Evolutionary conservation across 1,140 invertebrate species (phyloP), one percentile per base, ranked within the genome.

Genomic region (Hyphantria cunea): DNA sequence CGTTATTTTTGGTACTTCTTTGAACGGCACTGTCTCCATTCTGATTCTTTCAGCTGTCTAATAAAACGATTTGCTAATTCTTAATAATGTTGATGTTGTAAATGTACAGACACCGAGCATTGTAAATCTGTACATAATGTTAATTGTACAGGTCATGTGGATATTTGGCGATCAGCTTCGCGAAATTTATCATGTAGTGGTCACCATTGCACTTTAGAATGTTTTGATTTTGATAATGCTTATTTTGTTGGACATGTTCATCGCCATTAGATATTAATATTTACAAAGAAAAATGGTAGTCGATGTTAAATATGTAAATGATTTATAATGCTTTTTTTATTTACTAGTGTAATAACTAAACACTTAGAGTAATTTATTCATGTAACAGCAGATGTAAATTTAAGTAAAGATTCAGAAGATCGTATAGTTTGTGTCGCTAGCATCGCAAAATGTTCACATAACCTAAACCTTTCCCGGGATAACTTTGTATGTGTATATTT

Each of bases 381-480:
- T 62, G 56, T 73, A 58, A 62, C 47, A 49, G 62, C 55, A 64
- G 39, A 53, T 62, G 59, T 59, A 31, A 37, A 34, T 48, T 32
- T 58, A n/a, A 34, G 12, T 49, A 14, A 65, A 37, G 14, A 17
- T 53, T 56, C 61, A 63, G 37, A 68, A 68, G 70, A 70, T 71
- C 66, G 71, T 72, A 73, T 74, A 52, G 34, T 67, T 70, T 78
- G 69, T 83, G 80, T 80, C 83, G 84, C 83, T 86, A 82, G 82
- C 78, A 90, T 89, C 87, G 87, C 87, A 85, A 90, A 90, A 90
- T 90, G 87, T 90, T 90, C 87, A 90, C 87, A 90, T 90, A 83
- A 90, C 87, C 87, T 90, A 81, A 53, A 25, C 15, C 14, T 68
- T 70, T 64, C 64, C 72, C 70, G 77, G 79, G 74, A 60, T 32